phyloP scores from a whole-genome alignment of 2,888 invertebrate species.

The Drosophila pseudotalamancana region DNA sequence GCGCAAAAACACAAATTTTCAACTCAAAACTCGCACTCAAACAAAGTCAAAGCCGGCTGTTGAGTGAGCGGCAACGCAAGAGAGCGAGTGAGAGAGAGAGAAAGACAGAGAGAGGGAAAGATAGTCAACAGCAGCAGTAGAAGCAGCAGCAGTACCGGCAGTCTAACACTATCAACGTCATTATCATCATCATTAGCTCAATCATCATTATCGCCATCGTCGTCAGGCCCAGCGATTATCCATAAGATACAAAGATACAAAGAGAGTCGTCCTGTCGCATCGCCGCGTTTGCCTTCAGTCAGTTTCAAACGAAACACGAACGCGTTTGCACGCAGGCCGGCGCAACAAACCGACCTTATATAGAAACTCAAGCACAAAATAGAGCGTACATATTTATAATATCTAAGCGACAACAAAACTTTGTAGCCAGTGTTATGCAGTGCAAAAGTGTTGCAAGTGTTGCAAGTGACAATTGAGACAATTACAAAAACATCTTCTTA shows the following conservation, averaged over 20 bases:
- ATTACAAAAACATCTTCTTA: constrained; percentile 5
- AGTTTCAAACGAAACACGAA: constrained; percentile 84
- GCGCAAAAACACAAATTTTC: constrained; percentile 62
- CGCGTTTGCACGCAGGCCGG: constrained; percentile 79
- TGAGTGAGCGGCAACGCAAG: too few relatives aligned
- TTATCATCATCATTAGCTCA: constrained; percentile 21
- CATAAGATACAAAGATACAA: constrained; percentile 32
- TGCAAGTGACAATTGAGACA: constrained; percentile 1
- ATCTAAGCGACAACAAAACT: constrained; percentile 11
- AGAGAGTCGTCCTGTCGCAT: constrained; percentile 67
- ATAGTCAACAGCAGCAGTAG: constrained; percentile 26
- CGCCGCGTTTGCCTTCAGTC: constrained; percentile 61
- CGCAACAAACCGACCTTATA: constrained; percentile 23
- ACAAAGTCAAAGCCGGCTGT: constrained; percentile 53
- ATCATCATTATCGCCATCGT: constrained; percentile 19
- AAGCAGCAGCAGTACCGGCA: constrained; percentile 3
- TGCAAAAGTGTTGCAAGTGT: constrained; percentile 14
- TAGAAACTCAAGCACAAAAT: constrained; percentile 5
- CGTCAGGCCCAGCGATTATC: constrained; percentile 66
- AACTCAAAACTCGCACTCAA: constrained; percentile 62
- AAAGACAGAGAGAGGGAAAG: constrained; percentile 12
- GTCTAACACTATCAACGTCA: constrained; percentile 9
- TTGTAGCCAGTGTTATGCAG: constrained; percentile 5
- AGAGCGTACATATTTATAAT: constrained; percentile 17
- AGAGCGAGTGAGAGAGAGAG: constrained; percentile 27